A percentile compares a stretch with the other conserved stretches of the same genome.
phyloP scores from a whole-genome alignment of 2,113 vertebrate species.

The Gymnocephalus cernua region DNA sequence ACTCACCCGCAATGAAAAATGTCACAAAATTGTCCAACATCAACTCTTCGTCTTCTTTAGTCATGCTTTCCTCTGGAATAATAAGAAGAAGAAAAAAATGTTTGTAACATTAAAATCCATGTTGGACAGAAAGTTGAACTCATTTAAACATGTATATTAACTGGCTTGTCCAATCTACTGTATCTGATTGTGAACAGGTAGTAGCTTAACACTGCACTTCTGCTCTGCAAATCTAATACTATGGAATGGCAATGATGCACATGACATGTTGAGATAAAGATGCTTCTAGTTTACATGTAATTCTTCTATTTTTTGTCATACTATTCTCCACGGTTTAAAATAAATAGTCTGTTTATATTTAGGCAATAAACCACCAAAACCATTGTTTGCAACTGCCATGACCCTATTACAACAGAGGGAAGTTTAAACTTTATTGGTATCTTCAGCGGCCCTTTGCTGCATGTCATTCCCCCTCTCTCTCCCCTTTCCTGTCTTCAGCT shows the following conservation, averaged over 20 bases:
- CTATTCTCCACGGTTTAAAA: not conserved
- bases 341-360: not conserved
- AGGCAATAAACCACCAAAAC: no score
- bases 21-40: conserved; percentile 95
- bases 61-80: conserved; percentile 83
- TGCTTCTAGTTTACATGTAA: not conserved
- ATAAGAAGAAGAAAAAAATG: not conserved
- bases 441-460: no score
- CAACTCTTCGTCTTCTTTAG: conserved; percentile 85
- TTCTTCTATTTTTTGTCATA: not conserved
- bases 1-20: conserved; percentile 93
- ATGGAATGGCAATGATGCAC: no score
- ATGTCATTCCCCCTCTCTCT: no score
- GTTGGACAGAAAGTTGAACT: no score
- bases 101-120: not conserved
- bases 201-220: not conserved
- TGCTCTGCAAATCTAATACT: not conserved
- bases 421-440: no score
- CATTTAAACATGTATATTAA: no score
- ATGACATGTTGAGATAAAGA: not conserved
- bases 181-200: not conserved
- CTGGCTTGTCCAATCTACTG: not conserved
- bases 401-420: not conserved
- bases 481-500: no score
- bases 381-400: not conserved